phyloP scores from a whole-genome alignment of 1,140 invertebrate species.

The Danaus plexippus region DNA sequence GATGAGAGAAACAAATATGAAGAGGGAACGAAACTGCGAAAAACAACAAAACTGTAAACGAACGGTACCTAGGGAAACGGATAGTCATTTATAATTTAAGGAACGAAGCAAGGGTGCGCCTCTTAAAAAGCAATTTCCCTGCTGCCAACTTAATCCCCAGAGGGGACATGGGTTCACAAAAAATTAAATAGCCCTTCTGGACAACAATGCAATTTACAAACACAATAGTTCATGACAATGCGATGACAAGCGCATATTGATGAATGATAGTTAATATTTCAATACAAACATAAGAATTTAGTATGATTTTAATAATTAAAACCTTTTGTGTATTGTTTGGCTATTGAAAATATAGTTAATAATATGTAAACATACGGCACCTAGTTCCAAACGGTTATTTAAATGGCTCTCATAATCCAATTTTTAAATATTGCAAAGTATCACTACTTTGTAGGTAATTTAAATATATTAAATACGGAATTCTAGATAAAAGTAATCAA shows the following conservation, averaged over 20 bases:
- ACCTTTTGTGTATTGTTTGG: too few relatives aligned
- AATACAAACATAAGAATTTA: conserved; percentile 7
- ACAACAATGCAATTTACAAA: conserved; percentile 42
- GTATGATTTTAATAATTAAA: not conserved
- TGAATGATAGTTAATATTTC: too few relatives aligned
- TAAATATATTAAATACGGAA: too few relatives aligned
- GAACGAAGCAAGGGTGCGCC: conserved; percentile 26
- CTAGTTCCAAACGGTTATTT: too few relatives aligned
- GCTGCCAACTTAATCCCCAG: conserved; percentile 29
- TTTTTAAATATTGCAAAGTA: too few relatives aligned
- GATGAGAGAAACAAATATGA: conserved; percentile 2
- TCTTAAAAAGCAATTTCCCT: conserved; percentile 38
- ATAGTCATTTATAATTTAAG: conserved; percentile 37
- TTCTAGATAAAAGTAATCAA: too few relatives aligned
- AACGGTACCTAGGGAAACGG: conserved; percentile 20
- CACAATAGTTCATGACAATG: conserved; percentile 30
- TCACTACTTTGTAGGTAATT: too few relatives aligned
- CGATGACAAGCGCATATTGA: conserved; percentile 20
- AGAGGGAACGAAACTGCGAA: conserved; percentile 22
- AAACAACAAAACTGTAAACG: conserved; percentile 22
- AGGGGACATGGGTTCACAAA: conserved; percentile 26
- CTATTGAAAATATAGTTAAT: too few relatives aligned
- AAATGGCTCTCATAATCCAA: too few relatives aligned
- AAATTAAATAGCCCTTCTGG: conserved; percentile 46
- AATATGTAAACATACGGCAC: too few relatives aligned